These are phyloP conservation scores for Dicranocentrus wangi DNA, from an alignment of 2,888 invertebrate species.

Conservation along the genomic window DNA sequence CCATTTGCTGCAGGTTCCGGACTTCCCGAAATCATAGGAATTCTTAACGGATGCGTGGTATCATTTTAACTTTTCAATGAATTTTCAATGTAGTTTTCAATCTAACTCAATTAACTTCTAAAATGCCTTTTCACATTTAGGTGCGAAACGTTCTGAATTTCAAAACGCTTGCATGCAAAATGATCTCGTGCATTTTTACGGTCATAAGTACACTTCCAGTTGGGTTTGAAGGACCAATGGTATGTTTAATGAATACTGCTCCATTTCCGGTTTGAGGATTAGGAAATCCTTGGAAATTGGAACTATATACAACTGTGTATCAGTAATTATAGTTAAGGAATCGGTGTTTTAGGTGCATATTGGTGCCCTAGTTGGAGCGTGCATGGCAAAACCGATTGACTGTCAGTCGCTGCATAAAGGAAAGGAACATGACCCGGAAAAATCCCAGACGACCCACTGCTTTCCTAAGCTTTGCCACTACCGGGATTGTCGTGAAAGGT, in stretches of 20 bases:
- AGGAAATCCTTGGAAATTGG: neutral
- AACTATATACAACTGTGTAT: neutral
- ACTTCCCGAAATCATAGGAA: slow-evolving; percentile 75
- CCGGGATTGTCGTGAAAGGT: slow-evolving; percentile 71
- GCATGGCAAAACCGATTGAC: slow-evolving; percentile 63
- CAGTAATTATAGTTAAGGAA: neutral
- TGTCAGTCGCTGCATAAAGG: slow-evolving; percentile 16
- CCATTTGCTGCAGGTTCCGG: slow-evolving; percentile 74
- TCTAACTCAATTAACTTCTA: neutral
- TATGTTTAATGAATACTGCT: neutral
- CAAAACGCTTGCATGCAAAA: slow-evolving; percentile 75
- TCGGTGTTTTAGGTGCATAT: slow-evolving; percentile 74
- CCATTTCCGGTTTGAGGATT: too few species aligned
- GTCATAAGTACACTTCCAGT: slow-evolving; percentile 76
- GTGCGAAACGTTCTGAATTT: slow-evolving; percentile 75
- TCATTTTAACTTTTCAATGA: neutral
- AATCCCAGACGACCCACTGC: slow-evolving; percentile 19
- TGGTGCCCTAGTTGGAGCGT: slow-evolving; percentile 73
- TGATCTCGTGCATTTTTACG: slow-evolving; percentile 74
- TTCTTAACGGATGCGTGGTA: slow-evolving; percentile 75
- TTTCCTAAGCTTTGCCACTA: slow-evolving; percentile 66
- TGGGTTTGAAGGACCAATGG: slow-evolving; percentile 76
- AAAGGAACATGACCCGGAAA: slow-evolving; percentile 25
- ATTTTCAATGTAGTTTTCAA: neutral
- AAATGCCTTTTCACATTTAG: slow-evolving; percentile 43